A percentile compares a stretch with the other conserved stretches of the same genome.
phyloP scores from a whole-genome alignment of 2,888 invertebrate species.

The Acronicta aceris region DNA sequence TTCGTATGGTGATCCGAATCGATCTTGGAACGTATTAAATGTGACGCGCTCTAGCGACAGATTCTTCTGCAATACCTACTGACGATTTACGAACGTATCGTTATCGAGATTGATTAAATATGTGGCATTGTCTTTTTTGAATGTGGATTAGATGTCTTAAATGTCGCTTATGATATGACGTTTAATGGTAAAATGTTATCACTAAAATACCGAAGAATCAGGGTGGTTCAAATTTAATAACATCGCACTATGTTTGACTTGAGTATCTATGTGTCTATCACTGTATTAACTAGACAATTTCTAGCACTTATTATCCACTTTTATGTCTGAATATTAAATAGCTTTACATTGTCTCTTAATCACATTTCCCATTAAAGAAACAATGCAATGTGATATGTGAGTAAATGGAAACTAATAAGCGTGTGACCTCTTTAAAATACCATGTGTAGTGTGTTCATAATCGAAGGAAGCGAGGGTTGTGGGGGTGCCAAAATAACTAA shows the following conservation, averaged over 20 bases:
- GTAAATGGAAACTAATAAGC: conserved; percentile 36
- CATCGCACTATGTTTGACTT: not conserved
- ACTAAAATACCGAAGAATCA: too few relatives aligned
- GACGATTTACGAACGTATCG: conserved; percentile 20
- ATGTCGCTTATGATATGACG: conserved; percentile 14
- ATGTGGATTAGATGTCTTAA: conserved; percentile 9
- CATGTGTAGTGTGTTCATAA: conserved; percentile 78
- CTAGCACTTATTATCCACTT: not conserved
- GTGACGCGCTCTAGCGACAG: conserved; percentile 37
- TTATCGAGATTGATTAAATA: conserved; percentile 24
- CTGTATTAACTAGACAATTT: not conserved
- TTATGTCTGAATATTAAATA: conserved; percentile 1
- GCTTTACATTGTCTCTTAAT: conserved; percentile 1
- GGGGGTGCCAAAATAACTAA: conserved; percentile 89
- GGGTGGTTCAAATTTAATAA: conserved; percentile 21
- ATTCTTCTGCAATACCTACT: conserved; percentile 33
- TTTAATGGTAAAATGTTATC: conserved; percentile 3
- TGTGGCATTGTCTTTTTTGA: conserved; percentile 32
- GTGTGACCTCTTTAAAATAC: conserved; percentile 56
- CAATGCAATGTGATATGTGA: not conserved
- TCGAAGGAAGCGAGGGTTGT: conserved; percentile 76
- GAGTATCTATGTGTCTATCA: too few relatives aligned
- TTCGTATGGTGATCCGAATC: conserved; percentile 45
- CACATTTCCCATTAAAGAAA: not conserved
- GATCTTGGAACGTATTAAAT: conserved; percentile 41